phyloP scores from a whole-genome alignment of 2,113 vertebrate genomes.

The Poeciliopsis occidentalis region DNA sequence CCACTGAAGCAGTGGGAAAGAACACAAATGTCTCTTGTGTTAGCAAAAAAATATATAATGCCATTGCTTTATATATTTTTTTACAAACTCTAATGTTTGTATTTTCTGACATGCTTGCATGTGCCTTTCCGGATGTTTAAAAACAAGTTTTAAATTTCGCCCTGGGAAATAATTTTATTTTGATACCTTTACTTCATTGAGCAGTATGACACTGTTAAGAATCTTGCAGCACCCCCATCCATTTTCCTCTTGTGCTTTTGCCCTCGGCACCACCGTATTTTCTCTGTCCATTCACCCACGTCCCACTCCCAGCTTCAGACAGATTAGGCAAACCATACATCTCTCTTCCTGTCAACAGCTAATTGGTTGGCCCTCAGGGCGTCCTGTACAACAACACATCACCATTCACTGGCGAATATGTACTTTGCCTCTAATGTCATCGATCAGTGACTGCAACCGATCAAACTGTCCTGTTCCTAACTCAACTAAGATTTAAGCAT shows the following conservation, averaged over 20 bases:
- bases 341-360: conserved; percentile 83
- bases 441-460: conserved; percentile 45
- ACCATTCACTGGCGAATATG: conserved; percentile 77
- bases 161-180: not conserved
- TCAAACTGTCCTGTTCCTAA: conserved; percentile 36
- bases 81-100: not conserved
- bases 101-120: not conserved
- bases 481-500: not conserved
- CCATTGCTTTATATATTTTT: not conserved
- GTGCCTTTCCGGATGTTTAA: not conserved
- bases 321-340: conserved; percentile 62
- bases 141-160: not conserved
- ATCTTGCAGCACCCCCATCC: conserved; percentile 3
- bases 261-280: conserved; percentile 23
- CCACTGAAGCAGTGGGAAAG: too few relatives aligned
- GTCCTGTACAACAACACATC: conserved; percentile 66
- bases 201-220: not conserved
- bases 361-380: conserved; percentile 80
- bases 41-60: not conserved
- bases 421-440: conserved; percentile 61
- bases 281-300: conserved; percentile 26
- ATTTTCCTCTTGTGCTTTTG: conserved; percentile 51
- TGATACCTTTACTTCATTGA: not conserved
- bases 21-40: not conserved
- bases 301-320: conserved; percentile 33